A percentile compares a stretch with the other conserved stretches of the same genome.
phyloP scores from a whole-genome alignment of 2,797 vertebrate species.

The Chloroceryle amazona region DNA sequence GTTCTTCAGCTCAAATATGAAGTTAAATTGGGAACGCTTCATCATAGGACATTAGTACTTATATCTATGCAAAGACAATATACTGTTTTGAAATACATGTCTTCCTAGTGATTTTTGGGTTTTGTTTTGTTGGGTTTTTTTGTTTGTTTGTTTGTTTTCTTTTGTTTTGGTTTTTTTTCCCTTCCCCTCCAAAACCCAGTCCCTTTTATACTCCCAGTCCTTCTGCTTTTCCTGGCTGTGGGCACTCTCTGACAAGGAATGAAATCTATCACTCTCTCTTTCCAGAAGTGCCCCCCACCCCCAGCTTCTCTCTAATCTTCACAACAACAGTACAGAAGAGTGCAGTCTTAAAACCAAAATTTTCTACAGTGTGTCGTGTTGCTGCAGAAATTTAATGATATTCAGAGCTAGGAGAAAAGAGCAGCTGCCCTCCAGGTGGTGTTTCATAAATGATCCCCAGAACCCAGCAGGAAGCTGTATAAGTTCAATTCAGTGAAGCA shows the following conservation, averaged over 20 bases:
- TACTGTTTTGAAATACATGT: neutral
- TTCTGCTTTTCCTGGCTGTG: neutral
- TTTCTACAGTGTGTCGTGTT: conserved; percentile 60
- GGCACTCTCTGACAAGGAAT: neutral
- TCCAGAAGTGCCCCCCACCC: neutral
- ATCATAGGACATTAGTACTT: neutral
- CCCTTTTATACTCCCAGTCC: neutral
- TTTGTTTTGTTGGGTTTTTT: too few relatives aligned
- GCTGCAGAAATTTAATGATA: conserved; percentile 75
- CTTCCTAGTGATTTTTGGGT: neutral
- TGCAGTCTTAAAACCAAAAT: conserved; percentile 38
- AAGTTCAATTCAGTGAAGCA: conserved; percentile 76
- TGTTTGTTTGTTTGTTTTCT: too few relatives aligned
- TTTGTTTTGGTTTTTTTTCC: neutral
- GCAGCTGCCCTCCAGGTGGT: conserved; percentile 78
- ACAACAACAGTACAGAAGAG: neutral
- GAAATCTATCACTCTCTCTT: conserved; percentile 2
- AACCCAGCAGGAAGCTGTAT: conserved; percentile 74
- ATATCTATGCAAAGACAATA: neutral
- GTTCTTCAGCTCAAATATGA: neutral
- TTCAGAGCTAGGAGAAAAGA: conserved; percentile 75
- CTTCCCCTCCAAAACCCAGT: rapidly evolving
- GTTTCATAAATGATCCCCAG: conserved; percentile 72
- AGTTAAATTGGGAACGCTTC: neutral
- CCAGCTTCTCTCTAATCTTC: neutral